Conservation (phyloP, 2,797 vertebrate species). For the Discoglossus pictus region DNA sequence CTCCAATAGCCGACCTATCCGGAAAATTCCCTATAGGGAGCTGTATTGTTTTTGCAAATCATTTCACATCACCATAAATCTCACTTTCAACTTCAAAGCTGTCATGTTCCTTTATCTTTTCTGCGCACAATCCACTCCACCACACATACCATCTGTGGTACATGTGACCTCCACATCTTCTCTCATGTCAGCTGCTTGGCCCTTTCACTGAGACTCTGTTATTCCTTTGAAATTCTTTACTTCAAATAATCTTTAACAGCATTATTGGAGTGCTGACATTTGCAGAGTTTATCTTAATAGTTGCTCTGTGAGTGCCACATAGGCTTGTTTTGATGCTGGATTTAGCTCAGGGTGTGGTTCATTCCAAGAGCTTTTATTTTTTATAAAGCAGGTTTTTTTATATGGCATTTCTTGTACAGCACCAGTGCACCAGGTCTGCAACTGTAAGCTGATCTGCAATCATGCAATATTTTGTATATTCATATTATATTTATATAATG, state of each 20-base stretch:
- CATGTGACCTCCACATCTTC: constrained; percentile 24
- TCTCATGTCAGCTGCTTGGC: constrained; percentile 13
- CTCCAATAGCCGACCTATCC: not conserved
- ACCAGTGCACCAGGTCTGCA: no score
- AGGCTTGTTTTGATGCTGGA: constrained; percentile 18
- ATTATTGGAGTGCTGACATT: constrained; percentile 25
- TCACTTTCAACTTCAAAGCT: constrained; percentile 22
- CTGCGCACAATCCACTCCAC: not conserved
- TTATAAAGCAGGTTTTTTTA: no score
- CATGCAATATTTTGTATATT: no score
- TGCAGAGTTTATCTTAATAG: constrained; percentile 18
- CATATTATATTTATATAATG: no score
- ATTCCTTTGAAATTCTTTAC: constrained; percentile 17
- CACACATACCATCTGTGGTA: constrained; percentile 20
- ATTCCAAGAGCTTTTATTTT: not conserved
- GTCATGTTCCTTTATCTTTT: constrained; percentile 27
- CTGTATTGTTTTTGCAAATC: constrained; percentile 15
- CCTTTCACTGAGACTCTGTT: constrained; percentile 1
- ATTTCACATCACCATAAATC: constrained; percentile 25
- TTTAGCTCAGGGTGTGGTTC: constrained; percentile 14
- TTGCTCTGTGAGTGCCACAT: constrained; percentile 21
- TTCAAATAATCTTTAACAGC: constrained; percentile 18
- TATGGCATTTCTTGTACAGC: no score
- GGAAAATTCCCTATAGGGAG: not conserved
- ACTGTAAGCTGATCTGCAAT: no score